phyloP scores from a whole-genome alignment of 1,140 invertebrate species.

The Drosophila nasuta region DNA sequence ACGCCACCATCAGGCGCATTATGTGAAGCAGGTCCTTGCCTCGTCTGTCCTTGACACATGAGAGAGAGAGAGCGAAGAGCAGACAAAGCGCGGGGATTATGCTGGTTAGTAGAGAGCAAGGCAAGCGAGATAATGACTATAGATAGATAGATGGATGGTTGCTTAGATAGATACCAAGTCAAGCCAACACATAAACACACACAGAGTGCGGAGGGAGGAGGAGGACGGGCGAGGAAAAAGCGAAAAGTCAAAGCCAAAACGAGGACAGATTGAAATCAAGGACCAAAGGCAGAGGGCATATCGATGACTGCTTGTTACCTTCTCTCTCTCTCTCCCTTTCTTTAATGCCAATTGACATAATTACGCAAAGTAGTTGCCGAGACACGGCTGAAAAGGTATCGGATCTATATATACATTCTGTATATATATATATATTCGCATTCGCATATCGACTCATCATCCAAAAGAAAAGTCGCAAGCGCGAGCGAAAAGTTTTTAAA shows the following conservation, averaged over 20 bases:
- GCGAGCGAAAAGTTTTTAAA: conserved; percentile 65
- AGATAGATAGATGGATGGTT: conserved; percentile 41
- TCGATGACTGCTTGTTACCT: conserved; percentile 54
- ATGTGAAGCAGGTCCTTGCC: conserved; percentile 8
- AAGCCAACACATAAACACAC: conserved; percentile 17
- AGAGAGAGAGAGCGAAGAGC: conserved; percentile 8
- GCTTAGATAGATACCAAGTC: conserved; percentile 29
- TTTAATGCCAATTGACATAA: conserved; percentile 79
- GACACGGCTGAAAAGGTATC: conserved; percentile 20
- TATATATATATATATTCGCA: neutral
- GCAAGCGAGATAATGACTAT: conserved; percentile 68
- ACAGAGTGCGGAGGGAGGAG: neutral
- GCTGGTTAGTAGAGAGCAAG: conserved; percentile 66
- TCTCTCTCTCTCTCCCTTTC: neutral
- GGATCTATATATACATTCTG: conserved; percentile 3
- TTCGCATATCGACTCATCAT: neutral
- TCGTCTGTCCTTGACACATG: conserved; percentile 53
- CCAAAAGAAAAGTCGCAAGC: conserved; percentile 31
- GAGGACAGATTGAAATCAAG: conserved; percentile 68
- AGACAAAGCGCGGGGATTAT: conserved; percentile 56
- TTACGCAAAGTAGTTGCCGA: conserved; percentile 78
- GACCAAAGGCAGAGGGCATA: conserved; percentile 38
- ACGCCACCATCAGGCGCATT: conserved; percentile 62
- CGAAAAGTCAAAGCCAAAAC: conserved; percentile 11
- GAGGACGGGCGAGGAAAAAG: neutral